Base-by-base conservation (phyloP, 2,888 invertebrate genomes). In the Chalcis sispes region DNA sequence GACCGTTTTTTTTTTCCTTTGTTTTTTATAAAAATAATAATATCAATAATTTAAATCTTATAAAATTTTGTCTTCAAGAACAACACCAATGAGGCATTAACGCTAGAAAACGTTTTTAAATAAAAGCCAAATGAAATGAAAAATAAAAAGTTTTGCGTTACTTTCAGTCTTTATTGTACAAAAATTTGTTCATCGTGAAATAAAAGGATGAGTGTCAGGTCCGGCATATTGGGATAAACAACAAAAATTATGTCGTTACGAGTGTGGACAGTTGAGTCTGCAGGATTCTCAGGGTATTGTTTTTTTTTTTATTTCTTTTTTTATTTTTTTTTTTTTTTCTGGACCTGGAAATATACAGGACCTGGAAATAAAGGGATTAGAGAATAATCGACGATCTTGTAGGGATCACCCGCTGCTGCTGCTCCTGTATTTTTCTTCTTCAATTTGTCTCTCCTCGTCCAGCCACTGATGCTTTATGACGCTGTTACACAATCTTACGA, bases 361-460 rank as follows among this genome's bases (percentile, higher is more conserved):
- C 88, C 88, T 88, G 88, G 88, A 88, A 88, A 88, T 83, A 88
- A 88, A 88, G 88, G 88, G 86, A 86, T 88, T 88, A 86, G 84
- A 85, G 65, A 82, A 80, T 82, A 82, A 82, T 84, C 76, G 72
- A 66, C 62, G 75, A 46, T 72, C 29, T 64, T 72, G 64, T 8
- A 27, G 25, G 40, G 15, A 18, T 59, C 20, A 61, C 18, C 20
- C 50, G 27, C 42, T 27, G 52, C 48, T 46, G 65, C 66, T 46
- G 62, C 54, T 46, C 20, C 18, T 29, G 36, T 72, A n/a, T 62
- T 69, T 15, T 52, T 64, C 50, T 72, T 61, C 27, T 62, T 8
- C 15, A 23, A 13, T 40, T 42, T 54, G 20, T 56, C 54, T 46
- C 42, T 27, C 27, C 52, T 62, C 7, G 13, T 42, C 25, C 20